These are phyloP conservation scores for Calyptomena viridis DNA, from an alignment of 2,113 vertebrate genomes.

Conservation along the genomic window DNA sequence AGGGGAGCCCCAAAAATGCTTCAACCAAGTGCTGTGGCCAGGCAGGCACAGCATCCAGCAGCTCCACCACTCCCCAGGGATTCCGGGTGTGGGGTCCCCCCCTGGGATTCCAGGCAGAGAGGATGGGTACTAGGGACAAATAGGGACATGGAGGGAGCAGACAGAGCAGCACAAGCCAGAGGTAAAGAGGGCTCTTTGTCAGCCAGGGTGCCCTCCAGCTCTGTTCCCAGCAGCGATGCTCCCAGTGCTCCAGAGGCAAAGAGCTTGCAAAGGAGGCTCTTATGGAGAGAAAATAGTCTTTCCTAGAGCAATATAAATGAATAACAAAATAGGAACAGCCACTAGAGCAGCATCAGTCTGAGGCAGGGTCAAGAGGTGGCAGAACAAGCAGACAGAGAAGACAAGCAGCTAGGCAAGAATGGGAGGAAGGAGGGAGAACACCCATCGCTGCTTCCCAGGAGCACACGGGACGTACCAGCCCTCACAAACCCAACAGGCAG, in stretches of 20 bases:
- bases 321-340: not conserved
- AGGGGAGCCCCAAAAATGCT: fast-evolving
- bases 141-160: not conserved
- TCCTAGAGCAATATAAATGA: not conserved
- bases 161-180: not conserved
- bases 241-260: not conserved
- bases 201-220: not conserved
- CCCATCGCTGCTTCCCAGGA: fast-evolving
- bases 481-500: not conserved
- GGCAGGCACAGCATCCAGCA: not conserved
- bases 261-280: not conserved
- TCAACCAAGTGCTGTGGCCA: fast-evolving
- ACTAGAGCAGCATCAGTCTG: not conserved
- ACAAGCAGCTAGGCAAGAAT: fast-evolving
- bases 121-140: not conserved
- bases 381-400: not conserved
- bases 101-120: not conserved
- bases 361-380: not conserved
- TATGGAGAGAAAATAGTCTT: not conserved
- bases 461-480: fast-evolving
- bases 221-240: not conserved
- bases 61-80: not conserved
- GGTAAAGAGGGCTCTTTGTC: not conserved
- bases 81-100: not conserved
- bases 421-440: not conserved